Base-by-base conservation (phyloP, 2,888 invertebrate genomes). In the Sarcophaga variegata region DNA sequence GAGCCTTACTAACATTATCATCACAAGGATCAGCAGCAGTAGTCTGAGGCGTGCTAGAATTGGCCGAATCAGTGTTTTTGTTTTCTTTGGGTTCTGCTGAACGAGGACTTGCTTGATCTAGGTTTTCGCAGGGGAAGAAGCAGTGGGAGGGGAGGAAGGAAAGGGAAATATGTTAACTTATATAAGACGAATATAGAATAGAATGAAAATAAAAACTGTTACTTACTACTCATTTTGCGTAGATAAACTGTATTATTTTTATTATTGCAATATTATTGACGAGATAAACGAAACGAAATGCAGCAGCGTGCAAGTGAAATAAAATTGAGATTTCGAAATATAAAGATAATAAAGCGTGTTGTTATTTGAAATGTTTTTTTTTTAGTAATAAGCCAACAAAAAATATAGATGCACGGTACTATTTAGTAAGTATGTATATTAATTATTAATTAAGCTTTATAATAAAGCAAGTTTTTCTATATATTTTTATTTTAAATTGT, bases 161-260 rank as follows among this genome's bases (percentile, higher is more conserved):
- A 60, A 27, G 27, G 66, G 45, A 20, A 25, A 22, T 25, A 14
- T 20, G 37, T 54, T 12, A 54, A 54, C 3, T 12, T 54, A 14
- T 12, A 14, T 54, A 6, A 4, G 4, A 54, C 0, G 17, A 54
- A 54, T 54, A 17, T 54, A 37, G 37, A 37, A 37, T 17, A 17
- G 25, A 22, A 47, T n/a, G 6, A 45, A 62, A 63, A 14, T 47
- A 37, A 4, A 67, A 14, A 67, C 20, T 76, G 17, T 74, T 88
- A 89, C 88, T 89, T 89, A 88, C 91, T 90, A 89, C 89, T 91
- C 91, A 91, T 91, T 87, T 91, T 91, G 89, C 89, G 89, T 66
- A 83, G 83, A 87, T 89, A 89, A 83, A 89, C 89, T 90, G 81
- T 37, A 37, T 64, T 82, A 76, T 87, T 70, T 83, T 82, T 63